Percentiles rank a stretch among this genome's conserved stretches.
These are phyloP conservation scores for Rhopilema esculentum DNA, from an alignment of 30 jellyfish, hydroid and myxozoan species.

Conservation along the genomic window DNA sequence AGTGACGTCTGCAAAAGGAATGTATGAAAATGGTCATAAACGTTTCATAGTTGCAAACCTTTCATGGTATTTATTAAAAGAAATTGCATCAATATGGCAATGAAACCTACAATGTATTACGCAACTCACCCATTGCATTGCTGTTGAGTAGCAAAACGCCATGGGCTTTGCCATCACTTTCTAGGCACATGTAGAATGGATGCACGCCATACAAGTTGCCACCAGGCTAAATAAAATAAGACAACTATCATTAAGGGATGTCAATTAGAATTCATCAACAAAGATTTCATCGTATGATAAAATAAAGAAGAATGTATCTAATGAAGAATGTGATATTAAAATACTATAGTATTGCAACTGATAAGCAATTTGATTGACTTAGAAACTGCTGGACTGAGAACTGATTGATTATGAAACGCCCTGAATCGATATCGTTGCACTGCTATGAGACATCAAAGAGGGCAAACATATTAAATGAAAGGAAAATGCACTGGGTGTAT, in stretches of 20 bases:
- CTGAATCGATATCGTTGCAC: background rate
- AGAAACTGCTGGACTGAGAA: too few relatives aligned
- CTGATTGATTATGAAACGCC: background rate
- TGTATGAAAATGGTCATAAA: background rate
- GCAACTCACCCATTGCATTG: slow-evolving; percentile 93
- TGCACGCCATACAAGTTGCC: slow-evolving; percentile 94
- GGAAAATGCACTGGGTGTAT: background rate
- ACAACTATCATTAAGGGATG: background rate
- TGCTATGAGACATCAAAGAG: background rate
- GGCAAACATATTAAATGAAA: too few relatives aligned
- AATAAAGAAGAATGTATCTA: too few relatives aligned
- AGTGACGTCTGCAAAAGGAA: slow-evolving; percentile 70
- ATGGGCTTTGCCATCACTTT: slow-evolving; percentile 88
- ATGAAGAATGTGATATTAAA: too few relatives aligned
- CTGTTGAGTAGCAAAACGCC: slow-evolving; percentile 93
- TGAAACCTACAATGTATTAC: background rate
- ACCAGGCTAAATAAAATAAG: slow-evolving; percentile 19
- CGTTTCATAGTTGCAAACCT: too few relatives aligned
- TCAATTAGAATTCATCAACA: too few relatives aligned
- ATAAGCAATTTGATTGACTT: too few relatives aligned
- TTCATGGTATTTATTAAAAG: too few relatives aligned
- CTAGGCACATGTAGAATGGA: slow-evolving; percentile 95
- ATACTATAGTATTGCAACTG: too few relatives aligned
- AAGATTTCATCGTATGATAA: too few relatives aligned
- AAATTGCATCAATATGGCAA: too few relatives aligned